These are phyloP conservation scores for Henricia sp. DNA, from an alignment of 53 echinoderm and acorn worm species.

Conservation along the genomic window DNA sequence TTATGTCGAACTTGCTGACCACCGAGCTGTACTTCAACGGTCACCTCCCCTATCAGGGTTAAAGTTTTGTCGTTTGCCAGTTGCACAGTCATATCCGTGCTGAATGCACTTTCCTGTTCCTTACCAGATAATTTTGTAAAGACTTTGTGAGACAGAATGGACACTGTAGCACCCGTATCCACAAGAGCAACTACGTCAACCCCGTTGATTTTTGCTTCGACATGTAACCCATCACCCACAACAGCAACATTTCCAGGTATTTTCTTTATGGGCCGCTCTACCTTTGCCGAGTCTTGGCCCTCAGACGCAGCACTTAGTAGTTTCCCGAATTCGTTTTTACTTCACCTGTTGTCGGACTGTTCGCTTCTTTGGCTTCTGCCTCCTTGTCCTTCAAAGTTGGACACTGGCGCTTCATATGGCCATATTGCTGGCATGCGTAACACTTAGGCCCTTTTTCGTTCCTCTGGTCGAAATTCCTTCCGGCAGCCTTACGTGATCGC, in stretches of 20 bases:
- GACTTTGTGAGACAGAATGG: slow-evolving; percentile 2
- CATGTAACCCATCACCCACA: slow-evolving; percentile 14
- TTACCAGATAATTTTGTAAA: neutral
- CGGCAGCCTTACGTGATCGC: neutral
- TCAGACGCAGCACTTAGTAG: slow-evolving; percentile 1
- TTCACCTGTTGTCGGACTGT: neutral
- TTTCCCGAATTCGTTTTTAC: slow-evolving; percentile 30
- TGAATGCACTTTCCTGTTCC: neutral
- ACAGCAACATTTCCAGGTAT: neutral
- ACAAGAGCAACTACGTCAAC: neutral
- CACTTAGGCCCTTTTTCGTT: slow-evolving; percentile 15
- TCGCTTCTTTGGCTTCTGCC: neutral
- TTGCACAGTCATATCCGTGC: slow-evolving; percentile 12
- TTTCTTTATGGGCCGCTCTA: neutral
- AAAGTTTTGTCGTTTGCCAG: neutral
- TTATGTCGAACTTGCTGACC: neutral
- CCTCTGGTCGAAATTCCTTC: neutral
- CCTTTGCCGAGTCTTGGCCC: slow-evolving; percentile 6
- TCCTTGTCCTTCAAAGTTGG: neutral
- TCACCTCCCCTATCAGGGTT: neutral
- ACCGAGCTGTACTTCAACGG: neutral
- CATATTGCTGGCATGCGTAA: slow-evolving; percentile 46
- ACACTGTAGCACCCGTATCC: slow-evolving; percentile 5
- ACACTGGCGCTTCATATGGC: slow-evolving; percentile 40
- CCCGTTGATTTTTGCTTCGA: neutral